Evolutionary conservation across 2,113 vertebrate species (phyloP).

Genomic region (Castor canadensis): DNA sequence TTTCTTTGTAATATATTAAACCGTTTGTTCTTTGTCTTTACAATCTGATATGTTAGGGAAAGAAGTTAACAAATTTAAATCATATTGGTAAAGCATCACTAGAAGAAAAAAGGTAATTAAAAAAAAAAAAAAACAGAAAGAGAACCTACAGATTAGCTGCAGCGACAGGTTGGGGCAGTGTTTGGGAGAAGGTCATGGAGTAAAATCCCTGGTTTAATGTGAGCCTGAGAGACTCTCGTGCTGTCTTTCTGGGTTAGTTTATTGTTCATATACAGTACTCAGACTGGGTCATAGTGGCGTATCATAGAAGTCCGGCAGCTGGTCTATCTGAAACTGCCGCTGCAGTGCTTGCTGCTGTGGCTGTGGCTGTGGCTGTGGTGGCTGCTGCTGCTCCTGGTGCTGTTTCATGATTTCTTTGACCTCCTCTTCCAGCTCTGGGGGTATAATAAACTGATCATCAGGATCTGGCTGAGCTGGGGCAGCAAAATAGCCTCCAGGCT

Average conservation of each 20-base stretch:
- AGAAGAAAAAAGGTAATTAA: constrained; percentile 84
- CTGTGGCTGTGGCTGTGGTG: constrained; percentile 82
- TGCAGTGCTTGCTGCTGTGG: constrained; percentile 91
- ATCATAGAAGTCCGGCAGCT: constrained; percentile 91
- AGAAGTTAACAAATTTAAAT: constrained; percentile 84
- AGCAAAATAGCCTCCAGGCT: constrained; percentile 95
- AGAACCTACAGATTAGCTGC: constrained; percentile 77
- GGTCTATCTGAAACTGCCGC: constrained; percentile 87
- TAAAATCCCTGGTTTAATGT: constrained; percentile 73
- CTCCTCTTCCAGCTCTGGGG: constrained; percentile 97
- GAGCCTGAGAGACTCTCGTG: constrained; percentile 81
- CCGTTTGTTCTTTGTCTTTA: constrained; percentile 88
- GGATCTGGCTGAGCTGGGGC: constrained; percentile 97
- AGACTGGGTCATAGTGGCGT: constrained; percentile 92
- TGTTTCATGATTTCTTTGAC: constrained; percentile 99
- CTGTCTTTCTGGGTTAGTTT: constrained; percentile 71
- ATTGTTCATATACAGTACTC: constrained; percentile 43
- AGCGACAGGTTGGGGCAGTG: constrained; percentile 35
- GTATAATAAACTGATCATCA: constrained; percentile 98
- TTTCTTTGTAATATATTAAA: constrained; percentile 92
- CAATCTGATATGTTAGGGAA: constrained; percentile 93
- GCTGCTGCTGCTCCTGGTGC: constrained; percentile 91
- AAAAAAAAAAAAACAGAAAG: constrained; percentile 77
- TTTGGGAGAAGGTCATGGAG: constrained; percentile 70
- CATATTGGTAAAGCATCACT: constrained; percentile 81